Conservation (phyloP, 1,140 invertebrate species). For the Trypoxylus dichotomus region DNA sequence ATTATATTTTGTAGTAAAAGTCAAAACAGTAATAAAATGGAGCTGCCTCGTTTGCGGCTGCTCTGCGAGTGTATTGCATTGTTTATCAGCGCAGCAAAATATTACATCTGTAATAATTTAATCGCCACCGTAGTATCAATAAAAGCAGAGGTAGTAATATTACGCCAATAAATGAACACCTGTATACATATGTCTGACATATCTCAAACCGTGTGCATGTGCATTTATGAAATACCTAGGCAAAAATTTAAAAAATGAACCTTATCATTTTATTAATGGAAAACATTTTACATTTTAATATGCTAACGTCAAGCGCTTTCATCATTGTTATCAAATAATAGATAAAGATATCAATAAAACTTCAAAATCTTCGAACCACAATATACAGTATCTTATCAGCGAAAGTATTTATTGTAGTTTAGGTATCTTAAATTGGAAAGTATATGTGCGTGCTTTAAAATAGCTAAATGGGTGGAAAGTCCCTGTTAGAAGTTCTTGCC, state of each 20-base stretch:
- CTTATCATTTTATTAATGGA: not conserved
- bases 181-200: no score
- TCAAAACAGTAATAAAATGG: no score
- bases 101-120: no score
- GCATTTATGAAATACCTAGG: not conserved
- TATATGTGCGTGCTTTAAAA: not conserved
- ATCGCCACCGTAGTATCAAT: no score
- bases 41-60: no score
- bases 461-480: not conserved
- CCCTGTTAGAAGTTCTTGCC: conserved; percentile 33
- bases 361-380: not conserved
- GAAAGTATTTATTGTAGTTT: conserved; percentile 5
- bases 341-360: conserved; percentile 14
- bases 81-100: no score
- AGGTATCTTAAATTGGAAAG: not conserved
- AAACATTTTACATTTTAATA: not conserved
- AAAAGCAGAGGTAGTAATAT: no score
- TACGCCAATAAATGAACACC: no score
- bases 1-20: no score
- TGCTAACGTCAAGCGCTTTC: not conserved
- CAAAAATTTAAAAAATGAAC: not conserved
- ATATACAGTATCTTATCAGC: not conserved
- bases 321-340: conserved; percentile 12
- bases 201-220: not conserved
- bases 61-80: no score